Base-by-base conservation (phyloP, 1,140 invertebrate species). In the Cydia strobilella region DNA sequence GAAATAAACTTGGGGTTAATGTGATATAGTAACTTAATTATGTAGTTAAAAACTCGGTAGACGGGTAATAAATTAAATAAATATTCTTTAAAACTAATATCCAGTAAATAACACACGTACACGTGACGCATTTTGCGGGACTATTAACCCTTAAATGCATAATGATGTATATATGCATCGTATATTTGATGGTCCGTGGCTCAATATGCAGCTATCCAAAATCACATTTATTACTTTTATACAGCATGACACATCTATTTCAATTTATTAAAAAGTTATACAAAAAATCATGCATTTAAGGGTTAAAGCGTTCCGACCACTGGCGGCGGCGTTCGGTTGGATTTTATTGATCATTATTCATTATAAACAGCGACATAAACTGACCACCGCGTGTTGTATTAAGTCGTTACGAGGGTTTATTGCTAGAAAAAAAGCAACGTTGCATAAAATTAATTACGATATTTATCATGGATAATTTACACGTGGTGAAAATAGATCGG, bases 291-390 rank as follows among this genome's bases (percentile, higher is more conserved):
- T n/a, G n/a, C n/a, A n/a, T n/a, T n/a, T n/a, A n/a, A n/a, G n/a
- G n/a, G n/a, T n/a, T n/a, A 85, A 84, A 79, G 79, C 79, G 77
- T 73, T 80, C 74, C 63, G 77, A 71, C 74, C 72, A 79, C 76
- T 72, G 75, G 80, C 81, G 82, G 80, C 86, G 85, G 79, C 81
- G 83, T 85, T 84, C 84, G 79, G 82, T 76, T 81, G 79, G 73
- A 73, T 86, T 88, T 89, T 88, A 88, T 89, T 85, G 87, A 86
- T 87, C 87, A 86, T 89, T 88, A 89, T 86, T 88, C 86, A 87
- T 90, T 89, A 86, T 87, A 84, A 89, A 86, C 75, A 83, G 76
- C 78, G 78, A 81, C 82, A 79, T 88, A 82, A 84, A 86, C 77
- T 80, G 83, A 80, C 80, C 80, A 76, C 80, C 78, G 78, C 80